Conservation (phyloP, 92 coral and sea anemone species). For the Epizoanthus scotinus region DNA sequence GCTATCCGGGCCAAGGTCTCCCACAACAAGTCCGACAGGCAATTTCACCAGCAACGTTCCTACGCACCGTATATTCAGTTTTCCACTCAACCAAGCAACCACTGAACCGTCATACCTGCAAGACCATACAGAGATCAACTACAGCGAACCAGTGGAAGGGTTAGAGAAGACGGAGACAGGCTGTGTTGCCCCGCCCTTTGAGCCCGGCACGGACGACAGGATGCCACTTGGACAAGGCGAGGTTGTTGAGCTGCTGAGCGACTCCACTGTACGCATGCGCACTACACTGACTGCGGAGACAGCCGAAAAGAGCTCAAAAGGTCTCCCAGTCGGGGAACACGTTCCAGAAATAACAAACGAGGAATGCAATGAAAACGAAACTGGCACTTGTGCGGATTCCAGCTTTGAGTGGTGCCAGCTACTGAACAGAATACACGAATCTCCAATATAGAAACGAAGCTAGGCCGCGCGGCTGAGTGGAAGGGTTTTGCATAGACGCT, state of each 20-base stretch:
- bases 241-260: neutral
- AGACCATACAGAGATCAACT: neutral
- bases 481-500: no score
- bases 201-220: neutral
- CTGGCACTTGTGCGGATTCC: neutral
- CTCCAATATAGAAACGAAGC: no score
- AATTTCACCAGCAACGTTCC: neutral
- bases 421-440: neutral
- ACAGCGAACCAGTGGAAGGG: neutral
- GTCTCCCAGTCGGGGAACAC: neutral
- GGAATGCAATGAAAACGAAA: neutral
- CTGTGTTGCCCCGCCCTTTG: neutral
- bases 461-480: no score
- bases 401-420: neutral
- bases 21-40: neutral
- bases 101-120: neutral
- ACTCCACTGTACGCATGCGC: neutral
- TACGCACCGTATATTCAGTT: neutral
- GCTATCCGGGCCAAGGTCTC: conserved; percentile 1
- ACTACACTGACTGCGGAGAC: neutral
- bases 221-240: neutral
- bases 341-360: neutral
- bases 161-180: neutral
- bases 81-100: neutral
- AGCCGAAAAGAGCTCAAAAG: neutral